Percentiles rank a stretch among this genome's conserved stretches.
These are phyloP conservation scores for Scartelaos histophorus DNA, from an alignment of 2,113 vertebrate species.

Conservation along the genomic window DNA sequence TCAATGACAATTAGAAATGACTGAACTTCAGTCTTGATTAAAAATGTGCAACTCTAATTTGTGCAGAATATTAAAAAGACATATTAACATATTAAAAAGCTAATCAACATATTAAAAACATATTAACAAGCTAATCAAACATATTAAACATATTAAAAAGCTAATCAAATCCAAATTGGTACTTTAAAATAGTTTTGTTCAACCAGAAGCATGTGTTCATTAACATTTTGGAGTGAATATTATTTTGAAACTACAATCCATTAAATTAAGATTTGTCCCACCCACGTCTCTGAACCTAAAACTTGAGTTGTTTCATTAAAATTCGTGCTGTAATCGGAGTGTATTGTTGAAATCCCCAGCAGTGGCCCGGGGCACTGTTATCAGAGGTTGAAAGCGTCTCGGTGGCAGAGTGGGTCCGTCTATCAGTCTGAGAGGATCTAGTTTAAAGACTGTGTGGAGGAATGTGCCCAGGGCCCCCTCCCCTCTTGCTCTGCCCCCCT, in stretches of 20 bases:
- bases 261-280: not conserved
- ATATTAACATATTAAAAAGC: too few species aligned
- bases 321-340: slow-evolving; percentile 16
- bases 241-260: not conserved
- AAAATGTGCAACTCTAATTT: too few species aligned
- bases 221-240: not conserved
- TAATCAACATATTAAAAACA: too few species aligned
- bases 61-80: too few species aligned
- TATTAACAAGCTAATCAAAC: too few species aligned
- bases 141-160: too few species aligned
- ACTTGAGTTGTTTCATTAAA: slow-evolving; percentile 22
- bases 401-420: slow-evolving; percentile 51
- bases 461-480: slow-evolving; percentile 52
- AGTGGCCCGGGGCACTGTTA: slow-evolving; percentile 44
- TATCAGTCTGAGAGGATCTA: slow-evolving; percentile 56
- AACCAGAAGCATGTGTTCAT: not conserved
- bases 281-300: not conserved
- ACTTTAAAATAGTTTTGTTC: too few species aligned
- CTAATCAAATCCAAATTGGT: too few species aligned
- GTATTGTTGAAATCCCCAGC: slow-evolving; percentile 52
- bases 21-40: too few species aligned
- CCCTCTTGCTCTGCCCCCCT: not conserved
- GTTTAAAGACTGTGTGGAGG: slow-evolving; percentile 58
- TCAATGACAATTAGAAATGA: too few species aligned
- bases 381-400: slow-evolving; percentile 48